Conservation (phyloP, 2,797 vertebrate genomes). For the Microchirus variegatus region DNA sequence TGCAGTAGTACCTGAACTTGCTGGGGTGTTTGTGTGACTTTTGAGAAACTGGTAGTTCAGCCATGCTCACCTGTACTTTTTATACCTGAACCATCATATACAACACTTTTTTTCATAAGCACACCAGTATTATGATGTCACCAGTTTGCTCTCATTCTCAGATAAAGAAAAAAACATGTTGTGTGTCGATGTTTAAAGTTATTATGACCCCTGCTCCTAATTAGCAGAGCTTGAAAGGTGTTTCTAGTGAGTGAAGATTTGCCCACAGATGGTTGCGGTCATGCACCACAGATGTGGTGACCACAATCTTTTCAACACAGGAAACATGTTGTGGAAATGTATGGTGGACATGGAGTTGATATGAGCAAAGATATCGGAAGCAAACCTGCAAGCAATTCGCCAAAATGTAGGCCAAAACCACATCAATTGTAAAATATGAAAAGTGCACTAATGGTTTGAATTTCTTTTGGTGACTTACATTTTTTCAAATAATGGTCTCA, state of each 20-base stretch:
- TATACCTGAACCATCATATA: no score
- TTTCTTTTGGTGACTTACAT: neutral
- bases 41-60: no score
- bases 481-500: neutral
- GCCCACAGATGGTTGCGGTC: conserved; percentile 13
- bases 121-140: neutral
- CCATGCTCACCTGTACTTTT: no score
- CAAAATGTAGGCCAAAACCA: no score
- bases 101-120: neutral
- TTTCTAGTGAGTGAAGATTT: neutral
- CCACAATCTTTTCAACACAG: neutral
- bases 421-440: no score
- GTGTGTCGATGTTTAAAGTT: neutral
- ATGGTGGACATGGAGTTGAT: conserved; percentile 1
- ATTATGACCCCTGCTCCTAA: neutral
- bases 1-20: no score
- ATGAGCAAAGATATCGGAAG: neutral
- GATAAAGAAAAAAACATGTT: neutral
- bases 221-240: neutral
- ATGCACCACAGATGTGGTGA: conserved; percentile 10
- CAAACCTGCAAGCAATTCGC: neutral
- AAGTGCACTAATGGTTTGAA: neutral
- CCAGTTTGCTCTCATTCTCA: neutral
- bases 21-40: no score
- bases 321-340: conserved; percentile 9